phyloP scores from a whole-genome alignment of 1,140 invertebrate species.

The Psilanteris sp. region DNA sequence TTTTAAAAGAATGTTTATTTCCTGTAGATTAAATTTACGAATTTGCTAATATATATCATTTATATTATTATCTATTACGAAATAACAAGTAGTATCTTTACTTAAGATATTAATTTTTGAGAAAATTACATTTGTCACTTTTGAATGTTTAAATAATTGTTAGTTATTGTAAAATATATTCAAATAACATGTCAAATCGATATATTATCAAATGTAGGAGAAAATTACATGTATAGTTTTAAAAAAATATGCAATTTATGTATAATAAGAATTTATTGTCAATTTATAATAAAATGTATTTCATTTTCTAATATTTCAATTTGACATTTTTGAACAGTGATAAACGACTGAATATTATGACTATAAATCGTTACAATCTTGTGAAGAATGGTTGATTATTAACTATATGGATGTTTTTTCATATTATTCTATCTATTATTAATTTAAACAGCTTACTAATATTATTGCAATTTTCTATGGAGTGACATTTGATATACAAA shows the following conservation, averaged over 20 bases:
- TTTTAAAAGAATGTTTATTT: no score
- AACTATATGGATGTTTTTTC: conserved; percentile 30
- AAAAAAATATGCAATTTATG: no score
- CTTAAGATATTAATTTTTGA: conserved; percentile 8
- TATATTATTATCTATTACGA: conserved; percentile 7
- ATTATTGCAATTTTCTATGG: no score
- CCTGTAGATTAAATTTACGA: no score
- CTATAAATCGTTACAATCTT: conserved; percentile 21
- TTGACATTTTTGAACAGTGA: conserved; percentile 17
- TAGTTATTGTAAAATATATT: conserved; percentile 37
- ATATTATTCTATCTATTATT: no score
- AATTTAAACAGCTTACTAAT: conserved; percentile 30
- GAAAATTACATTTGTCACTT: conserved; percentile 4
- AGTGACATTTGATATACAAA: no score
- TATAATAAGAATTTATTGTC: no score
- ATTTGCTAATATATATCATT: not conserved
- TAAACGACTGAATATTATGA: conserved; percentile 42
- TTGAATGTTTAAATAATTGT: conserved; percentile 45
- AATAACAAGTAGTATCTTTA: conserved; percentile 14
- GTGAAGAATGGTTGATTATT: conserved; percentile 22
- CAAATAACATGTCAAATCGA: conserved; percentile 1
- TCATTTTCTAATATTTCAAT: conserved; percentile 7
- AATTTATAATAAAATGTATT: conserved; percentile 4
- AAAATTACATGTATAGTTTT: no score
- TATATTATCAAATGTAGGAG: not conserved